phyloP scores from a whole-genome alignment of 2,888 invertebrate species.

The Chrysolina oricalcia region DNA sequence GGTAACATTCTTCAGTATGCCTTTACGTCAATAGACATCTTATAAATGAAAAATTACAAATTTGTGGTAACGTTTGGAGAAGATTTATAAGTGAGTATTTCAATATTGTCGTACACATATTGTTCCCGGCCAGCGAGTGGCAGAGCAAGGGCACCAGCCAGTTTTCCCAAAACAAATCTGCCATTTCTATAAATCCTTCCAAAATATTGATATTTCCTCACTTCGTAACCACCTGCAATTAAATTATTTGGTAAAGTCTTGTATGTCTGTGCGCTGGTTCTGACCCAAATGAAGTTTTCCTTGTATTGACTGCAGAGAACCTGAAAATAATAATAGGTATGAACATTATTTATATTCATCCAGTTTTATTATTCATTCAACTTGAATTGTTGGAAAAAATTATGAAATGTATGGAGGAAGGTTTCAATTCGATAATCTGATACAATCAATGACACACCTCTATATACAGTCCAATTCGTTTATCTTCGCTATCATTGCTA shows the following conservation, averaged over 20 bases:
- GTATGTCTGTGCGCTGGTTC: background rate
- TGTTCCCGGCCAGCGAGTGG: slow-evolving; percentile 1
- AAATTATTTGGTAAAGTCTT: slow-evolving; percentile 5
- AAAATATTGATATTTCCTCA: background rate
- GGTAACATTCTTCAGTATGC: too few species aligned
- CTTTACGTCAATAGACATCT: too few species aligned
- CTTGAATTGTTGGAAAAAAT: too few species aligned
- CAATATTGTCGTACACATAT: slow-evolving; percentile 18
- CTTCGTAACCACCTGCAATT: background rate
- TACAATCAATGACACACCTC: too few species aligned
- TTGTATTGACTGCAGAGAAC: slow-evolving; percentile 9
- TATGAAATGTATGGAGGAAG: too few species aligned
- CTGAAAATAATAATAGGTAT: background rate
- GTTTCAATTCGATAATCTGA: too few species aligned
- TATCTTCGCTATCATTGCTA: too few species aligned
- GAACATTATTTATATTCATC: background rate
- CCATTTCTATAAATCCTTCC: slow-evolving; percentile 16
- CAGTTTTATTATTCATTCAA: too few species aligned
- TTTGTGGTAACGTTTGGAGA: too few species aligned
- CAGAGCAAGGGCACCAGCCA: slow-evolving; percentile 6
- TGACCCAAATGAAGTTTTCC: slow-evolving; percentile 1
- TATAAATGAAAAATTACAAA: too few species aligned
- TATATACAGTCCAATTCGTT: too few species aligned
- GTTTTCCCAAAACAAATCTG: background rate
- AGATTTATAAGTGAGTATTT: slow-evolving; percentile 4